phyloP scores from a whole-genome alignment of 2,888 invertebrate genomes.

The Schrankia costaestrigalis region DNA sequence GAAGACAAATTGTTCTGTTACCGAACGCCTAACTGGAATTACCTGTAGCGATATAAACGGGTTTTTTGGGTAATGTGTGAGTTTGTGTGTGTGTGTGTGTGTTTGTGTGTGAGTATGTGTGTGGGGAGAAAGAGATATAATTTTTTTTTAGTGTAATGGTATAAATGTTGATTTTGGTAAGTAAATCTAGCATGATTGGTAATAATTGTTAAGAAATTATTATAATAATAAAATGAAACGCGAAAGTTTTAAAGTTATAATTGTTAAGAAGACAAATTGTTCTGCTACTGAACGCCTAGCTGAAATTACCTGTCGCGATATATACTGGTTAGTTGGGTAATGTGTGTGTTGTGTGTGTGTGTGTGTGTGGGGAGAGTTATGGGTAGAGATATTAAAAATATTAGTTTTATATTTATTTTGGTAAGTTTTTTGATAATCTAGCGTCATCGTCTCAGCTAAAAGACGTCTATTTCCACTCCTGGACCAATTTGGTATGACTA shows the following conservation, averaged over 20 bases:
- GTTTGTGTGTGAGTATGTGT: neutral
- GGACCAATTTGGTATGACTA: too few species aligned
- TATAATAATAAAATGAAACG: too few species aligned
- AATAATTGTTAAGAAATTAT: neutral
- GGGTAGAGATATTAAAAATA: neutral
- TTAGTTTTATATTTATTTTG: neutral
- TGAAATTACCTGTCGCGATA: slow-evolving; percentile 46
- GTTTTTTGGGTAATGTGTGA: slow-evolving; percentile 15
- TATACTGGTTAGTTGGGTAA: slow-evolving; percentile 35
- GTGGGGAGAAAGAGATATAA: neutral
- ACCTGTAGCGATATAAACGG: slow-evolving; percentile 45
- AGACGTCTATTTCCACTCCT: too few species aligned
- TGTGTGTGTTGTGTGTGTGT: too few species aligned
- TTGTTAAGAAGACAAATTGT: slow-evolving; percentile 41
- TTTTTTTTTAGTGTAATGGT: neutral
- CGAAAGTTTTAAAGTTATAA: neutral
- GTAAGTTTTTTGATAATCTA: too few species aligned
- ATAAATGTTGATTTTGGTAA: too few species aligned
- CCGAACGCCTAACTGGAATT: slow-evolving; percentile 51
- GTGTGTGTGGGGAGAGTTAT: too few species aligned
- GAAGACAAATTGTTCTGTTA: slow-evolving; percentile 47
- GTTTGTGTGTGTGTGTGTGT: too few species aligned
- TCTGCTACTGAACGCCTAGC: slow-evolving; percentile 47
- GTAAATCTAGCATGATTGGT: neutral
- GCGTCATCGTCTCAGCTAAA: too few species aligned